A percentile compares a stretch with the other conserved stretches of the same genome.
These are phyloP conservation scores for Metalampra italica DNA, from an alignment of 2,888 invertebrate species.

Conservation along the genomic window DNA sequence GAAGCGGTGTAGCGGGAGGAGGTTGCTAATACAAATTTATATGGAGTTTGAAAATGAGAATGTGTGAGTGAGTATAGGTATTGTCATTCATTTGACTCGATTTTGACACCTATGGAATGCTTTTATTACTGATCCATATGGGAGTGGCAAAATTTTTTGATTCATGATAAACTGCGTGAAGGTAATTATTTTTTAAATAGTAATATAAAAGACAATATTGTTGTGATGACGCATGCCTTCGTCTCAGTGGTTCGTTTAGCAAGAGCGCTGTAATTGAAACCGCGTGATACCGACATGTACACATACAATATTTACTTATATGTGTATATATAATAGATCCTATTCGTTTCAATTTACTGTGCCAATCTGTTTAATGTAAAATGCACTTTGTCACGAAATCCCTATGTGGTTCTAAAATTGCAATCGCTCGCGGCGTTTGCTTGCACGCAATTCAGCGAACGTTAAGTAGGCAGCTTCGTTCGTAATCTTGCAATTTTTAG, in stretches of 20 bases:
- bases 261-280: constrained; percentile 63
- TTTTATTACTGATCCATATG: too few relatives aligned
- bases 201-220: constrained; percentile 8
- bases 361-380: background rate
- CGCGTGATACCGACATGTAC: constrained; percentile 59
- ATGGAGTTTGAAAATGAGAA: too few relatives aligned
- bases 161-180: background rate
- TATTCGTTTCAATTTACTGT: constrained; percentile 19
- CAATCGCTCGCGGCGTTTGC: background rate
- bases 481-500: too few relatives aligned
- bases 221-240: constrained; percentile 20
- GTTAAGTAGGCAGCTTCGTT: too few relatives aligned
- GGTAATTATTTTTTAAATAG: constrained; percentile 4
- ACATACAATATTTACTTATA: constrained; percentile 12
- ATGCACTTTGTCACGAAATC: background rate
- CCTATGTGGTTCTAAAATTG: background rate
- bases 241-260: constrained; percentile 49
- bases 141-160: too few relatives aligned
- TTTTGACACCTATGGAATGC: too few relatives aligned
- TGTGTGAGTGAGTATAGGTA: too few relatives aligned
- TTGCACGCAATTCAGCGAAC: background rate
- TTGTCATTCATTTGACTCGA: too few relatives aligned
- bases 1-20: too few relatives aligned
- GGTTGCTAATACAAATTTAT: too few relatives aligned
- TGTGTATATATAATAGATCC: constrained; percentile 10